phyloP scores from a whole-genome alignment of 2,888 invertebrate genomes.

The Xylota sylvarum region DNA sequence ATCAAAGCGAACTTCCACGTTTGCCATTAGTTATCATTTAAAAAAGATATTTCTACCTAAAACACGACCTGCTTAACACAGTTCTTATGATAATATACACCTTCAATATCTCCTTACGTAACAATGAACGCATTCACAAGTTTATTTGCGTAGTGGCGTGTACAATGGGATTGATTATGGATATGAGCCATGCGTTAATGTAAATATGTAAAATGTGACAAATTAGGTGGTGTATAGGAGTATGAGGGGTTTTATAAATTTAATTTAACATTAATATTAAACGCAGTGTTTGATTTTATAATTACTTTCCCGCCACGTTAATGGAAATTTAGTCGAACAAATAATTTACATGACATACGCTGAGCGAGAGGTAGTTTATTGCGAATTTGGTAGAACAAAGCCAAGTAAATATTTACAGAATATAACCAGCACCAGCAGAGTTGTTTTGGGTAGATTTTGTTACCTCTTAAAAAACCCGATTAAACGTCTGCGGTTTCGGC shows the following conservation, averaged over 20 bases:
- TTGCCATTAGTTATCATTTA: not conserved
- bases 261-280: slow-evolving; percentile 14
- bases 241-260: not conserved
- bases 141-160: not conserved
- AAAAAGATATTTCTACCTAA: not conserved
- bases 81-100: not conserved
- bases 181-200: slow-evolving; percentile 12
- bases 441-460: slow-evolving; percentile 30
- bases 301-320: slow-evolving; percentile 6
- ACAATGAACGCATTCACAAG: slow-evolving; percentile 4
- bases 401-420: slow-evolving; percentile 32
- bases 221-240: slow-evolving; percentile 24
- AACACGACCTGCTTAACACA: slow-evolving; percentile 12
- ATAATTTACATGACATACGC: slow-evolving; percentile 4
- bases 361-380: not conserved
- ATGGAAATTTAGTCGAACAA: not conserved
- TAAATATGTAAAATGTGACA: slow-evolving; percentile 33
- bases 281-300: slow-evolving; percentile 59
- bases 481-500: slow-evolving; percentile 59
- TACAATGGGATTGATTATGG: slow-evolving; percentile 11
- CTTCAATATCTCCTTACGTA: not conserved
- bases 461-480: slow-evolving; percentile 67
- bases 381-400: slow-evolving; percentile 18
- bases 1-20: not conserved
- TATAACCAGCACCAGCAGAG: slow-evolving; percentile 52